phyloP scores from a whole-genome alignment of 1,140 invertebrate species.

The Bombus balteatus region DNA sequence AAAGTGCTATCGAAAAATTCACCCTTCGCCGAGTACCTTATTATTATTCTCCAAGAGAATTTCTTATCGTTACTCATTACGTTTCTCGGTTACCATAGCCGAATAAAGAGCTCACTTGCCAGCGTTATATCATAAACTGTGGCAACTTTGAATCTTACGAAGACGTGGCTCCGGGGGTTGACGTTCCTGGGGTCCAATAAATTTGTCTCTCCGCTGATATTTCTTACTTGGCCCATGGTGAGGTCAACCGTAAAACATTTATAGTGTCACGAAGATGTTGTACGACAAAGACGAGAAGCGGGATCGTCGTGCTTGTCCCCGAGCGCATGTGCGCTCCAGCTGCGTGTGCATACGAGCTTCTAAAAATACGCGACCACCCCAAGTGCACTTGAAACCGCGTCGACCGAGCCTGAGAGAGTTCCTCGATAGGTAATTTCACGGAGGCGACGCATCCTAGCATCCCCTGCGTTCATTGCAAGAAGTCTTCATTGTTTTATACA shows the following conservation, averaged over 20 bases:
- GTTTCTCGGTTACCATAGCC: too few relatives aligned
- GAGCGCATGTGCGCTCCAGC: slow-evolving; percentile 74
- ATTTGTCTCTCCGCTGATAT: slow-evolving; percentile 37
- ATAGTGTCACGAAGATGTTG: slow-evolving; percentile 64
- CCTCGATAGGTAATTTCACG: slow-evolving; percentile 51
- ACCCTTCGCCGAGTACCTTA: not conserved
- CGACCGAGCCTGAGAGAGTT: not conserved
- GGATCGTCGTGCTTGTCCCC: slow-evolving; percentile 30
- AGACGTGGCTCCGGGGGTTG: not conserved
- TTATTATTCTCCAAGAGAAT: not conserved
- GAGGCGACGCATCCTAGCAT: slow-evolving; percentile 12
- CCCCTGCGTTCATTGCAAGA: not conserved
- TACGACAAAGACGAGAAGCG: slow-evolving; percentile 2
- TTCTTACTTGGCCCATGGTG: slow-evolving; percentile 19
- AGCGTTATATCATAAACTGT: not conserved
- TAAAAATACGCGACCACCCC: slow-evolving; percentile 73
- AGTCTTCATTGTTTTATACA: not conserved
- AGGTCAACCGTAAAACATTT: slow-evolving; percentile 70
- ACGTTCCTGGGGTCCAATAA: slow-evolving; percentile 39
- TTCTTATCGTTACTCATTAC: not conserved
- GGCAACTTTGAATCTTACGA: not conserved
- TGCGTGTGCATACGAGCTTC: slow-evolving; percentile 64
- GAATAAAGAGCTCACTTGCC: not conserved
- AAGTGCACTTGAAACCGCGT: slow-evolving; percentile 71
- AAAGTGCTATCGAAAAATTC: too few relatives aligned